Conservation (phyloP, 2,888 invertebrate species). For the Acanthosepion lycidas region DNA sequence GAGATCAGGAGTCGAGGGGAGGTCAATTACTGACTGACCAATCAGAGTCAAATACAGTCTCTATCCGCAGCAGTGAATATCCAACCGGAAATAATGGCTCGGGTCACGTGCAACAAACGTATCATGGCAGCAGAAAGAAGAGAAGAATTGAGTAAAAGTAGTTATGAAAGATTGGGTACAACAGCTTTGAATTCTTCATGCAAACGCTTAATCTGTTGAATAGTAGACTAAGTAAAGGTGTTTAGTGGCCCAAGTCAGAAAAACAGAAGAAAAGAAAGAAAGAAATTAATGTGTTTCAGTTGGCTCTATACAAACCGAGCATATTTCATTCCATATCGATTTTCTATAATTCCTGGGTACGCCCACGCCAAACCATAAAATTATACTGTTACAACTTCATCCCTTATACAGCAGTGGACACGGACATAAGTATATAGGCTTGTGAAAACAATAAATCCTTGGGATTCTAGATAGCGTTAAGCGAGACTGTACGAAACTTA, state of each 20-base stretch:
- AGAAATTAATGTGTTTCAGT: background rate
- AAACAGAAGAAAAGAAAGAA: background rate
- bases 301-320: no score
- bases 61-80: background rate
- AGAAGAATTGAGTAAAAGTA: background rate
- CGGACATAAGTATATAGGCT: no score
- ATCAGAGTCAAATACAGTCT: background rate
- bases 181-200: no score
- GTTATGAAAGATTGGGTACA: no score
- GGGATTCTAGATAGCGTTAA: no score
- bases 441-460: no score
- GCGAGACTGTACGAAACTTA: no score
- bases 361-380: no score
- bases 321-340: no score
- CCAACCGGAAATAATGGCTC: conserved; percentile 15
- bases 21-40: conserved; percentile 17
- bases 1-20: background rate
- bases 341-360: no score
- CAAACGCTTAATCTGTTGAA: background rate
- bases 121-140: background rate
- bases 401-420: no score
- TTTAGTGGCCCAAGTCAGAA: background rate
- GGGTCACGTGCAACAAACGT: background rate
- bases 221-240: background rate
- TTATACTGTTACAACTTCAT: no score